Evolutionary conservation across 1,140 invertebrate species (phyloP), one percentile per base, ranked within the genome.

Genomic region (Solenopsis fugax): DNA sequence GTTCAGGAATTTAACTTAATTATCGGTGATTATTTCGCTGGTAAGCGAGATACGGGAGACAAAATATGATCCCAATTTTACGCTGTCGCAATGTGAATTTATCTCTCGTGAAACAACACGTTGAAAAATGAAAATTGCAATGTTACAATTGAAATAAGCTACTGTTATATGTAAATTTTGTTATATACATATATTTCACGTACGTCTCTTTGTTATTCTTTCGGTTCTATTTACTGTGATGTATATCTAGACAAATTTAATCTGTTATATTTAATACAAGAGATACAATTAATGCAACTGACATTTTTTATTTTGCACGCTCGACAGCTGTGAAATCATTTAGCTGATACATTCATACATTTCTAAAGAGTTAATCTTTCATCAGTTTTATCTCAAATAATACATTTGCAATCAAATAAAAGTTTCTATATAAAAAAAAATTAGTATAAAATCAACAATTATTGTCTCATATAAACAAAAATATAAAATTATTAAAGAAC

Each of bases 51-150:
- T 48, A 12, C 48, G n/a, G 48, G 10, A 81, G 16, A n/a, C 34
- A 24, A 7, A 81, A 5, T 67, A 16, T 9, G 24, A 10, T 48
- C 18, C 0, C 16, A 18, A 65, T 78, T 64, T n/a, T 48, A 0
- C 7, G 16, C 6, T 18, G 13, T 12, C 21, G 29, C 21, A 54
- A 34, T 2, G 29, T 21, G 12, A 75, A 56, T 75, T 34, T 34
- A 75, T 37, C 34, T 56, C 9, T 76, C 37, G n/a, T 37, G 4
- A 5, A 37, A 13, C 34, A 58, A 58, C 21, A 13, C 41, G 52
- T 58, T 76, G 52, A 45, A 76, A 58, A 41, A 41, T 76, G 52
- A 45, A 76, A 58, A 41, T 76, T 76, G 73, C n/a, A 45, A 60
- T 45, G n/a, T 76, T 76, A 58, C 54, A 58, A 56, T 41, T 58